Conservation (phyloP, 2,113 vertebrate genomes). For the Leucoraja erinaceus region DNA sequence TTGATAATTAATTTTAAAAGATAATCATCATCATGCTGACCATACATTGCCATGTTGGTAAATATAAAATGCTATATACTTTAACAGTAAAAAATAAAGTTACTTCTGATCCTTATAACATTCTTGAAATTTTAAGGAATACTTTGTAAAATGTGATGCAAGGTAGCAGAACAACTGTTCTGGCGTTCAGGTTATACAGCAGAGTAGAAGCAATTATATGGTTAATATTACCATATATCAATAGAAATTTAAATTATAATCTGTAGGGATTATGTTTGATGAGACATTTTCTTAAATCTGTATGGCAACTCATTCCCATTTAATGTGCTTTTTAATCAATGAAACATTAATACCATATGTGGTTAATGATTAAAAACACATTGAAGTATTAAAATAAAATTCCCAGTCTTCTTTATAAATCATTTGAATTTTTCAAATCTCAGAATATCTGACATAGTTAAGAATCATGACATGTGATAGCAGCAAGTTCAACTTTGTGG, state of each 20-base stretch:
- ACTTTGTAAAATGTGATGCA: not conserved
- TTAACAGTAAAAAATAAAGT: not conserved
- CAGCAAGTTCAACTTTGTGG: too few species aligned
- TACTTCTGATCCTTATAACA: not conserved
- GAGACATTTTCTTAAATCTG: not conserved
- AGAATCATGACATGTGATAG: too few species aligned
- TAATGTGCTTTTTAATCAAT: not conserved
- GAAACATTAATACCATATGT: not conserved
- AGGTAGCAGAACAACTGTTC: not conserved
- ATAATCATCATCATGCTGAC: too few species aligned
- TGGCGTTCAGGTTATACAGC: not conserved
- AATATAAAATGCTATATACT: not conserved
- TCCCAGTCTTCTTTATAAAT: not conserved
- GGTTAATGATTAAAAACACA: constrained; percentile 11
- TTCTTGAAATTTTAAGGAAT: not conserved
- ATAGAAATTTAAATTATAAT: not conserved
- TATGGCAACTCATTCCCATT: not conserved
- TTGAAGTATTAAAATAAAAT: not conserved
- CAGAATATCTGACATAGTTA: too few species aligned
- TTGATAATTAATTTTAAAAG: not conserved
- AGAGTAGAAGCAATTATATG: not conserved
- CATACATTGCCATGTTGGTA: not conserved
- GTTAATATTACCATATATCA: not conserved
- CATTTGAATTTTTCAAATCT: too few species aligned
- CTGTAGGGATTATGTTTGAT: not conserved